Conservation (phyloP, 1,140 invertebrate genomes). For the Paralvinella palmiformis region DNA sequence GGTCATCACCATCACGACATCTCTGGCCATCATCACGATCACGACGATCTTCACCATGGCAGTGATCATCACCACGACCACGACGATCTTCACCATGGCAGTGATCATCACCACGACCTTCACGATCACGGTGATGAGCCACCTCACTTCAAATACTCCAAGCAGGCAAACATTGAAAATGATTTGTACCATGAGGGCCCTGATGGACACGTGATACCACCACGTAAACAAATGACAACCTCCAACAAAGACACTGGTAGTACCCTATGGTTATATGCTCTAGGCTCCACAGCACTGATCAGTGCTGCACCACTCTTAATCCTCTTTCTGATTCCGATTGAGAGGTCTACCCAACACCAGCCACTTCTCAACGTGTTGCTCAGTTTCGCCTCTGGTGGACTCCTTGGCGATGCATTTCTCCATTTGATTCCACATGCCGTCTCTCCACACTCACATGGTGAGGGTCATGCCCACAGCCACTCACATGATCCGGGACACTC, state of each 20-base stretch:
- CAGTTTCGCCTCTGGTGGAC: constrained; percentile 89
- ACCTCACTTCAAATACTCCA: constrained; percentile 61
- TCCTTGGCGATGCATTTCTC: constrained; percentile 92
- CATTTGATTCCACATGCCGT: constrained; percentile 94
- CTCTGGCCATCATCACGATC: too few relatives aligned
- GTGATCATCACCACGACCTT: neutral
- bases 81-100: neutral
- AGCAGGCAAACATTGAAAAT: constrained; percentile 58
- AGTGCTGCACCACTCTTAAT: constrained; percentile 90
- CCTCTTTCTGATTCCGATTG: constrained; percentile 87
- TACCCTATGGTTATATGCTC: constrained; percentile 38
- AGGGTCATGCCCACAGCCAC: constrained; percentile 56
- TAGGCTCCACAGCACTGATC: constrained; percentile 79
- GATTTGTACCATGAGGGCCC: constrained; percentile 42
- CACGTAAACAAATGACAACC: constrained; percentile 1
- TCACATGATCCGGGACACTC: constrained; percentile 54
- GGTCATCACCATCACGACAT: too few relatives aligned
- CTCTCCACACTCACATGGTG: constrained; percentile 52
- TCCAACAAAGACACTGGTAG: constrained; percentile 12
- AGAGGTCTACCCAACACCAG: constrained; percentile 67
- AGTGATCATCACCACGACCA: constrained; percentile 4
- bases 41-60: too few relatives aligned
- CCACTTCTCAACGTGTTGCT: constrained; percentile 81
- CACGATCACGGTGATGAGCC: neutral
- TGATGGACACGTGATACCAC: constrained; percentile 23